Percentiles rank a stretch among this genome's conserved stretches.
phyloP scores from a whole-genome alignment of 2,797 vertebrate species.

The Balearica regulorum region DNA sequence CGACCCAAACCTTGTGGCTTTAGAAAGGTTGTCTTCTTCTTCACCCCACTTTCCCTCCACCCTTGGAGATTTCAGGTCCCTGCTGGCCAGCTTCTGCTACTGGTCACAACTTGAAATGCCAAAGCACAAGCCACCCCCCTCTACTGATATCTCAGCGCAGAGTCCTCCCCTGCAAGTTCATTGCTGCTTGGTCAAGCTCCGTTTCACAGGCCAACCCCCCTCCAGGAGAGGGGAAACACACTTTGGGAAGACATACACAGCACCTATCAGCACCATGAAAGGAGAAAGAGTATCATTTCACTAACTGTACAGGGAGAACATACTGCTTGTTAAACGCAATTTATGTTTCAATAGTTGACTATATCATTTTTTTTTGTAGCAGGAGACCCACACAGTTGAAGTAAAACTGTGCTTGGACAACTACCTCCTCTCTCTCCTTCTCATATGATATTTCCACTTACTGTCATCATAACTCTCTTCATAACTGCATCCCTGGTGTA shows the following conservation, averaged over 20 bases:
- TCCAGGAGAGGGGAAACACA: background rate
- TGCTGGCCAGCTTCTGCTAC: background rate
- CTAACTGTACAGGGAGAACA: background rate
- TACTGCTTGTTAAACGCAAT: background rate
- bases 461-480: background rate
- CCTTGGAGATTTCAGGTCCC: background rate
- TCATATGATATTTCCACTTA: background rate
- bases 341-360: background rate
- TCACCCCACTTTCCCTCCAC: background rate
- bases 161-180: background rate
- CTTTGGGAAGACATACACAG: background rate
- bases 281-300: background rate
- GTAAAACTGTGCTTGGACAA: background rate
- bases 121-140: background rate
- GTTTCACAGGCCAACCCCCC: background rate
- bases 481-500: background rate
- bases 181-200: background rate
- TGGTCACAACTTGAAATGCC: background rate
- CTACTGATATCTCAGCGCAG: accelerated
- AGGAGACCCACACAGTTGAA: background rate
- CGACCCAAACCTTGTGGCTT: background rate
- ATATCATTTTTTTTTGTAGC: background rate
- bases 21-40: background rate
- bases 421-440: background rate
- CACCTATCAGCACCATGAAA: background rate